Evolutionary conservation across 2,113 vertebrate species (phyloP).

Genomic region (Felis chaus): DNA sequence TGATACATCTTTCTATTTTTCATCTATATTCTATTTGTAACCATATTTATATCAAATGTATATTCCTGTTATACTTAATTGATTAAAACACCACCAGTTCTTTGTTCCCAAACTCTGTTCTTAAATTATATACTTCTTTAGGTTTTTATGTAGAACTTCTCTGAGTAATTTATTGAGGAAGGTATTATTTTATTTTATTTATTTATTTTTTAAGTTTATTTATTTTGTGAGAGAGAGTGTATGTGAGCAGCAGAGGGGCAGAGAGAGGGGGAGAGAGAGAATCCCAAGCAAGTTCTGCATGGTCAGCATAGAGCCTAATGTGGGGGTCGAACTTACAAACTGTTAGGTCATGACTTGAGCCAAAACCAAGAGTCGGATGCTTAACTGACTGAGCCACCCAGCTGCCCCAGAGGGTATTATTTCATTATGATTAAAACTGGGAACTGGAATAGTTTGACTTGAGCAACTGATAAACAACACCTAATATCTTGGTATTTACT

Average conservation of each 20-base stretch:
- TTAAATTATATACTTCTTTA: neutral
- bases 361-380: no score
- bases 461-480: neutral
- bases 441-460: neutral
- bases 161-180: neutral
- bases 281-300: no score
- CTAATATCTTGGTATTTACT: neutral
- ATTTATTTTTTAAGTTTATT: no score
- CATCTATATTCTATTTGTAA: neutral
- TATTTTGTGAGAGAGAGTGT: no score
- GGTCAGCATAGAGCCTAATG: no score
- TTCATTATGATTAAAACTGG: neutral
- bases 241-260: no score
- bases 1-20: neutral
- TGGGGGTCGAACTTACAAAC: no score
- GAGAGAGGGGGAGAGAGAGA: no score
- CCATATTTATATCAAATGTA: neutral
- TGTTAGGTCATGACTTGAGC: no score
- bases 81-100: neutral
- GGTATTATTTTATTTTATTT: neutral
- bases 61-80: neutral
- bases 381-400: no score
- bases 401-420: neutral
- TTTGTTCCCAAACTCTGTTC: neutral
- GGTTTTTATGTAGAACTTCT: neutral